Conservation (phyloP, 2,888 invertebrate genomes). For the Molorchus minor region DNA sequence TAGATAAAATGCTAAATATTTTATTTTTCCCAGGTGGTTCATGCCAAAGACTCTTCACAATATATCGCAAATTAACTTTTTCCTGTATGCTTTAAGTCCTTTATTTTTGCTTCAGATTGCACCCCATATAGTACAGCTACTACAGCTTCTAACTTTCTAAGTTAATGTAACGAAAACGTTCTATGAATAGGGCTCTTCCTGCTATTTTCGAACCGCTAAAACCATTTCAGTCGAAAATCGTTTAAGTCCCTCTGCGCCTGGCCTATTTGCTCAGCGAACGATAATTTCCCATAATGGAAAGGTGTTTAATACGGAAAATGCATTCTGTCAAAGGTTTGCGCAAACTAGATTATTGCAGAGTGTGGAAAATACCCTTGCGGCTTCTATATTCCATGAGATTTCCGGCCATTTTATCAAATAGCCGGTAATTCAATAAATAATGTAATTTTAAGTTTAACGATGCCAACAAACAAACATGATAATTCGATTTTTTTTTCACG, state of each 20-base stretch:
- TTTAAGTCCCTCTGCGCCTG: neutral
- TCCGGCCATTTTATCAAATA: neutral
- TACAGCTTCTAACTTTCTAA: no score
- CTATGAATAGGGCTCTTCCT: neutral
- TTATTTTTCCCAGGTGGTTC: no score
- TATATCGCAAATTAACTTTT: no score
- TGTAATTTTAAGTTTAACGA: no score
- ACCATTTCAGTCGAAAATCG: conserved; percentile 1
- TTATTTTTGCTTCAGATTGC: no score
- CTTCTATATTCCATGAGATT: neutral
- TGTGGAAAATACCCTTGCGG: neutral
- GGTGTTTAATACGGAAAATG: neutral
- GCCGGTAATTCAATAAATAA: neutral
- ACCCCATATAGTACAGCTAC: no score
- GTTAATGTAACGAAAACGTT: neutral
- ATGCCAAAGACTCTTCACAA: no score
- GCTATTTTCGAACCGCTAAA: neutral
- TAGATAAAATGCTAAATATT: no score
- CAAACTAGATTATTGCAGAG: neutral
- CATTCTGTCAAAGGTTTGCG: neutral
- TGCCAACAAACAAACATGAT: no score
- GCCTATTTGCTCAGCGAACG: conserved; percentile 3
- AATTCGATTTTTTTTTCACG: no score
- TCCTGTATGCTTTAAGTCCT: no score
- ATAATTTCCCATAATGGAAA: conserved; percentile 1